Percentiles rank a stretch among this genome's conserved stretches.
phyloP scores from a whole-genome alignment of 2,888 invertebrate species.

The Xestia xanthographa region DNA sequence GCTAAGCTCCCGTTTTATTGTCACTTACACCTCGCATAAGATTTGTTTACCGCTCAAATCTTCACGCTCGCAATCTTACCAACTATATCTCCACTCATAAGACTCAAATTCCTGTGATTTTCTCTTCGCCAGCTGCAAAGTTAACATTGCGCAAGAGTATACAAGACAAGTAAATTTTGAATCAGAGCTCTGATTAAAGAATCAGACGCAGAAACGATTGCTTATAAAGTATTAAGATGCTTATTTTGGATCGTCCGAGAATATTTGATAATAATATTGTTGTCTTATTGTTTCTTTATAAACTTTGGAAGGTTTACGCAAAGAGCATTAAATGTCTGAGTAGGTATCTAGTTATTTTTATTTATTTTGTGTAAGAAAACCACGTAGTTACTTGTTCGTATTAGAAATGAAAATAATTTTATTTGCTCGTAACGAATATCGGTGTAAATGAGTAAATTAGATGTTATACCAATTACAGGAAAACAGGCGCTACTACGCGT shows the following conservation, averaged over 20 bases:
- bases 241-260: constrained; percentile 83
- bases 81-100: constrained; percentile 67
- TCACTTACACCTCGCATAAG: constrained; percentile 88
- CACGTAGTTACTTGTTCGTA: constrained; percentile 38
- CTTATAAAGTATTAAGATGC: constrained; percentile 85
- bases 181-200: constrained; percentile 86
- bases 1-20: constrained; percentile 89
- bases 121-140: constrained; percentile 50
- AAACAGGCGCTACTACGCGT: constrained; percentile 63
- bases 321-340: constrained; percentile 51
- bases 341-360: constrained; percentile 25
- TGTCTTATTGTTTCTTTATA: constrained; percentile 74
- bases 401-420: constrained; percentile 64
- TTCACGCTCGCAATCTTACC: constrained; percentile 69
- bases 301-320: constrained; percentile 67
- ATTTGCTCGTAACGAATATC: constrained; percentile 74
- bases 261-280: constrained; percentile 78
- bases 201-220: constrained; percentile 87
- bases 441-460: constrained; percentile 74
- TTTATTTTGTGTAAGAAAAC: constrained; percentile 26
- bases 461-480: constrained; percentile 73
- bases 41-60: constrained; percentile 81
- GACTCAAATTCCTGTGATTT: constrained; percentile 65
- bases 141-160: constrained; percentile 71
- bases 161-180: constrained; percentile 86